Conservation (phyloP, 2,797 vertebrate species). For the Onychomys torridus region DNA sequence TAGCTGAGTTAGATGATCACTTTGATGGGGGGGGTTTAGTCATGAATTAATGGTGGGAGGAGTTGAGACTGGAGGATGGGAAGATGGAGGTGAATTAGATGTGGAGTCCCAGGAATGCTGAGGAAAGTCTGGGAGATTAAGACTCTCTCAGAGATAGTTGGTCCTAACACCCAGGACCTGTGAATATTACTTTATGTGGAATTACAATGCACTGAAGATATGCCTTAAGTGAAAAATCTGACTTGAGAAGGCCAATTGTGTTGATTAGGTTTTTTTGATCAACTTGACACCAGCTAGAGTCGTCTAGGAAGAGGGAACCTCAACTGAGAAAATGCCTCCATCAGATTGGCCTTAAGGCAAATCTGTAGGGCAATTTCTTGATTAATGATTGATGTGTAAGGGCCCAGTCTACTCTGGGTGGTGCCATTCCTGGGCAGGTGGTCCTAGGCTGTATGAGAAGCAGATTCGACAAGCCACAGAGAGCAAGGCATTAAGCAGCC, state of each 20-base stretch:
- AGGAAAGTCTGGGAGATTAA: too few species aligned
- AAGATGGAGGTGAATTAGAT: background rate
- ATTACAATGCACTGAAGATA: background rate
- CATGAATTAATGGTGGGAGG: background rate
- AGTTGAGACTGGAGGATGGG: too few species aligned
- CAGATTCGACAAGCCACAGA: background rate
- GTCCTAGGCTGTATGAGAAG: background rate
- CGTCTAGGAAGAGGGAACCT: background rate
- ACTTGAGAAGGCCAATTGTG: background rate
- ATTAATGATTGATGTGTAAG: background rate
- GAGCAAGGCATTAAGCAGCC: background rate
- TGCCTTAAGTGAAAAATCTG: background rate
- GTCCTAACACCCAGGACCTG: background rate
- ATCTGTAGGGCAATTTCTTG: background rate
- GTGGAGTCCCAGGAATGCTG: background rate
- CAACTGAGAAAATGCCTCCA: background rate
- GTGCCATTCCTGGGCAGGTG: background rate
- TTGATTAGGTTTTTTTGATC: background rate
- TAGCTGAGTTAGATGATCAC: background rate
- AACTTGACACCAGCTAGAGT: background rate
- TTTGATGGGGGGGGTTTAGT: background rate
- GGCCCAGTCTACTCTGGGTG: background rate
- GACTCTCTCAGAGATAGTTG: background rate
- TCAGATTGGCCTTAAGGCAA: background rate
- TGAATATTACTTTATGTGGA: background rate